These are phyloP conservation scores for Eilema sororculum DNA, from an alignment of 2,888 invertebrate genomes.

Conservation along the genomic window DNA sequence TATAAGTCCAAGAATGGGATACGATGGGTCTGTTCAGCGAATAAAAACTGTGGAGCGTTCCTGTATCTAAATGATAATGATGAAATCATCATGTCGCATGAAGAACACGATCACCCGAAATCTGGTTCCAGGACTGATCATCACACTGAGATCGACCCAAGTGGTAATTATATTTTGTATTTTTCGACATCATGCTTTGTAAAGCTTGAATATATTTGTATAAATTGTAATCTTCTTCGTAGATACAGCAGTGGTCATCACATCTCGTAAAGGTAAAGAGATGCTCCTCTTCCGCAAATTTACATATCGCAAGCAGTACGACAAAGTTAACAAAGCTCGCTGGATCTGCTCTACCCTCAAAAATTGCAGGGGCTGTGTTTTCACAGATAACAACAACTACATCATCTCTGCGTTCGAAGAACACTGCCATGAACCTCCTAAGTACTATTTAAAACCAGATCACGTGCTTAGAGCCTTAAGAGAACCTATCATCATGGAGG, in stretches of 20 bases:
- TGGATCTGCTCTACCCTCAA: conserved; percentile 81
- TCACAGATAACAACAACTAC: conserved; percentile 68
- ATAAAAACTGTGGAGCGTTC: conserved; percentile 68
- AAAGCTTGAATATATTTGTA: not conserved
- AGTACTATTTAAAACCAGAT: conserved; percentile 76
- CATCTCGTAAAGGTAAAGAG: conserved; percentile 79
- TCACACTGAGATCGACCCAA: conserved; percentile 47
- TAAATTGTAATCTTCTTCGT: conserved; percentile 32
- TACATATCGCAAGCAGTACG: conserved; percentile 78
- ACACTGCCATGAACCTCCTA: conserved; percentile 77
- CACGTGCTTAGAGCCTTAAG: conserved; percentile 72
- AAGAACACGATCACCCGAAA: conserved; percentile 62
- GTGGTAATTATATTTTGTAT: conserved; percentile 53
- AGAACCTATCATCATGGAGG: conserved; percentile 63
- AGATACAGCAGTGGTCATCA: conserved; percentile 76
- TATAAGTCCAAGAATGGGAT: conserved; percentile 66
- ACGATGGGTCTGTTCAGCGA: conserved; percentile 71
- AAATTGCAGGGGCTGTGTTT: conserved; percentile 75
- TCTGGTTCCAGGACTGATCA: conserved; percentile 39
- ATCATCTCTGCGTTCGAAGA: conserved; percentile 70
- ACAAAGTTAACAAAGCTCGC: conserved; percentile 60
- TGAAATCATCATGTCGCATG: conserved; percentile 68
- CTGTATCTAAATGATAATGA: conserved; percentile 68
- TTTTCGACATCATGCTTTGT: not conserved
- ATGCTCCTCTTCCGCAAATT: conserved; percentile 76